phyloP scores from a whole-genome alignment of 2,888 invertebrate genomes.

The Drosophila niveifrons region DNA sequence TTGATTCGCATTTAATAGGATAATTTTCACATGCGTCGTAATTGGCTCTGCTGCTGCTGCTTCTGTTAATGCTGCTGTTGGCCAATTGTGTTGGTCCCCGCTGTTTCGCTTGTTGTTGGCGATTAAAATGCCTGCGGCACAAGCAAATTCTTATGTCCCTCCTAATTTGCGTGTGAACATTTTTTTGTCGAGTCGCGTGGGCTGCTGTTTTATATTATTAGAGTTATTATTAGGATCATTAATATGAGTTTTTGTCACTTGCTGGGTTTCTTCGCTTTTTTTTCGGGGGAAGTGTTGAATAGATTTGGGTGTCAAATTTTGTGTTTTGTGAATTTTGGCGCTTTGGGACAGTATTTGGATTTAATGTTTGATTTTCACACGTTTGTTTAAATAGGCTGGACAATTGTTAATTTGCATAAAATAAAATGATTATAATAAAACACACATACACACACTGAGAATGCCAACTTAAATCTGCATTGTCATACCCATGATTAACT shows the following conservation, averaged over 20 bases:
- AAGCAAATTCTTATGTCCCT: slow-evolving; percentile 78
- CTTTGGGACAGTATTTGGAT: slow-evolving; percentile 54
- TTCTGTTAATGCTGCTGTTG: slow-evolving; percentile 5
- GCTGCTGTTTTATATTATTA: slow-evolving; percentile 79
- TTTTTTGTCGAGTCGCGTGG: slow-evolving; percentile 58
- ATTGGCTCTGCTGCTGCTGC: slow-evolving; percentile 56
- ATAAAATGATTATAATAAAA: slow-evolving; percentile 26
- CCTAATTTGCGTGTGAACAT: slow-evolving; percentile 83
- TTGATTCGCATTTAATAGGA: slow-evolving; percentile 81
- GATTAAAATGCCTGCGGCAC: slow-evolving; percentile 70
- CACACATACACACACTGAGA: slow-evolving; percentile 10
- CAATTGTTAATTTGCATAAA: slow-evolving; percentile 68
- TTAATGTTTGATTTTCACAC: slow-evolving; percentile 74
- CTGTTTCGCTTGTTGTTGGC: slow-evolving; percentile 40
- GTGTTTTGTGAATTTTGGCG: slow-evolving; percentile 66
- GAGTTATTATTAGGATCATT: slow-evolving; percentile 80
- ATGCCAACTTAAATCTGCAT: neutral
- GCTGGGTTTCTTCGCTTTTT: slow-evolving; percentile 53
- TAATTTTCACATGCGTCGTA: slow-evolving; percentile 82
- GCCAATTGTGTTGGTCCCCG: slow-evolving; percentile 25
- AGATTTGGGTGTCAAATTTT: slow-evolving; percentile 64
- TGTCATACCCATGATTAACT: slow-evolving; percentile 8
- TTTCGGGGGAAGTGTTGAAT: slow-evolving; percentile 47
- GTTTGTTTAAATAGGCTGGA: slow-evolving; percentile 68
- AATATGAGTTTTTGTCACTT: slow-evolving; percentile 74